Percentiles rank a stretch among this genome's conserved stretches.
phyloP scores from a whole-genome alignment of 1,140 invertebrate species.

The Hetaerina americana region DNA sequence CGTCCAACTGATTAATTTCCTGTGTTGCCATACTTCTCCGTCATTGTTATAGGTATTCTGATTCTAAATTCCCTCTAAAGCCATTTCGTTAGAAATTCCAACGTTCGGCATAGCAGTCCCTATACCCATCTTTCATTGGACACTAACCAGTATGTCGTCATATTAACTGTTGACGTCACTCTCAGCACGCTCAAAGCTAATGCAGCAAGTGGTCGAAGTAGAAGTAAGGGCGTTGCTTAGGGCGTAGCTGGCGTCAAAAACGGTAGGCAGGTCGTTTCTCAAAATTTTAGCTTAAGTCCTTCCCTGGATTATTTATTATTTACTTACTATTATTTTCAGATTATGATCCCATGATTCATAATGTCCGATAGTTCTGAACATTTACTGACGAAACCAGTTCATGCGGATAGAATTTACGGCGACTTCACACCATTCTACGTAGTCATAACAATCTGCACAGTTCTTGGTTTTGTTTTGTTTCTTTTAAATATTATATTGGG shows the following conservation, averaged over 20 bases:
- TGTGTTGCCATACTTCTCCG: no score
- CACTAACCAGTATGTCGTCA: no score
- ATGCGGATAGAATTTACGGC: neutral
- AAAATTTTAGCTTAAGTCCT: neutral
- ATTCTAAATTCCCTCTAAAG: no score
- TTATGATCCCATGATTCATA: neutral
- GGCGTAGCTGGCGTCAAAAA: neutral
- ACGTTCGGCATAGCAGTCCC: no score
- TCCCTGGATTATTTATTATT: neutral
- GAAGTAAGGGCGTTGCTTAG: neutral
- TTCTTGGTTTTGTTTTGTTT: constrained; percentile 51
- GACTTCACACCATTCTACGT: constrained; percentile 52
- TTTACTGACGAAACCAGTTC: neutral
- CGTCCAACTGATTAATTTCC: no score
- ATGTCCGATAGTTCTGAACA: neutral
- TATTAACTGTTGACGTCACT: no score
- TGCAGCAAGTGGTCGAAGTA: no score
- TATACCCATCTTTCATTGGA: no score
- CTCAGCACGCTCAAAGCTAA: no score
- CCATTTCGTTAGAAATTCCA: no score
- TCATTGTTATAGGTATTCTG: no score
- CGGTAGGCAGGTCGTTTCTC: neutral
- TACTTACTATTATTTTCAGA: neutral
- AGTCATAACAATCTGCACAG: constrained; percentile 56
- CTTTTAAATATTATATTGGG: constrained; percentile 61